Conservation (phyloP, 2,113 vertebrate species). For the Morone saxatilis region DNA sequence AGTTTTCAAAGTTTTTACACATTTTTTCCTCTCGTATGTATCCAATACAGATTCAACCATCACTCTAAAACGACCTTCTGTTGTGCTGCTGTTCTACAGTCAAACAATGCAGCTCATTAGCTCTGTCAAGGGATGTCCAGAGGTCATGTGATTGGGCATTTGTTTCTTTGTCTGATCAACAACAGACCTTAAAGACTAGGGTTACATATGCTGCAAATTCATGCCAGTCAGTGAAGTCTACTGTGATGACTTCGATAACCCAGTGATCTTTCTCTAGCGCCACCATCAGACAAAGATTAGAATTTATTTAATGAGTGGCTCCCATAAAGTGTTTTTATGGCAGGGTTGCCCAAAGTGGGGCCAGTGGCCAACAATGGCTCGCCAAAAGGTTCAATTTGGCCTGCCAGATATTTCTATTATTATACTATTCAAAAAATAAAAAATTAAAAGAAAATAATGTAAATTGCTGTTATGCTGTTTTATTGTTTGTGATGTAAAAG, state of each 20-base stretch:
- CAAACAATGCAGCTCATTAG: background rate
- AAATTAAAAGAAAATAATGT: no score
- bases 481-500: no score
- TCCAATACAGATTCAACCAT: background rate
- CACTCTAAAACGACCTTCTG: background rate
- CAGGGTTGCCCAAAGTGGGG: no score
- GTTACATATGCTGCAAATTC: background rate
- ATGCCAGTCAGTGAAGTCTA: background rate
- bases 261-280: constrained; percentile 13
- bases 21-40: background rate
- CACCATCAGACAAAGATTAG: constrained; percentile 5
- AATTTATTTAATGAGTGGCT: background rate
- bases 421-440: no score
- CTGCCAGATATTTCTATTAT: no score
- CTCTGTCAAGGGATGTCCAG: background rate
- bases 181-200: background rate
- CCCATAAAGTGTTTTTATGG: background rate
- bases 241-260: background rate
- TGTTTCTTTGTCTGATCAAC: constrained; percentile 26
- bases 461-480: no score
- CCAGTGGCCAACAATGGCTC: no score
- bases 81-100: background rate
- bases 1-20: background rate
- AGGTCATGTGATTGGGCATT: background rate
- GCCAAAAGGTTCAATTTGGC: no score